phyloP scores from a whole-genome alignment of 2,113 vertebrate genomes.

The Myrmophylax atrothorax region DNA sequence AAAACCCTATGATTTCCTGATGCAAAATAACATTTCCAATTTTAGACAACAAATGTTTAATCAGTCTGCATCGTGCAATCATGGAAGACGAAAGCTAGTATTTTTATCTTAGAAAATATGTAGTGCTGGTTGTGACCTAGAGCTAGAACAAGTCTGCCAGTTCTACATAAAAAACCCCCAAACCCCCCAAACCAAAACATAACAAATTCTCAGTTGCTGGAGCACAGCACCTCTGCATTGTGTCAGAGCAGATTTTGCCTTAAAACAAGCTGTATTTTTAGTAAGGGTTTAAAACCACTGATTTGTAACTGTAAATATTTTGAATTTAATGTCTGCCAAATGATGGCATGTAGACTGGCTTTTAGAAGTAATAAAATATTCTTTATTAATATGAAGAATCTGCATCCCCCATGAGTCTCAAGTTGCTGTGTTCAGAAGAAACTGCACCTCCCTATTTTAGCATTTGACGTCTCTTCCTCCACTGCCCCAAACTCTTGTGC shows the following conservation, averaged over 20 bases:
- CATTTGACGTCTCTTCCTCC: not conserved
- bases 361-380: not conserved
- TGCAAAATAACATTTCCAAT: slow-evolving; percentile 59
- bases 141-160: not conserved
- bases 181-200: not conserved
- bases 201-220: not conserved
- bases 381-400: not conserved
- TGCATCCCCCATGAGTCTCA: not conserved
- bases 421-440: not conserved
- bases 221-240: not conserved
- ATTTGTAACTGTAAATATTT: not conserved
- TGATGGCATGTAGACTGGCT: not conserved
- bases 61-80: slow-evolving; percentile 30
- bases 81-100: slow-evolving; percentile 32
- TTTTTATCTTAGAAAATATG: slow-evolving; percentile 32
- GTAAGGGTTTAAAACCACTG: not conserved
- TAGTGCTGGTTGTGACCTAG: not conserved
- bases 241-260: not conserved
- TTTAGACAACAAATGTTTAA: slow-evolving; percentile 64
- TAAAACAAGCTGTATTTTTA: not conserved
- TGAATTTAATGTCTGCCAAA: not conserved
- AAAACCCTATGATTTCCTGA: slow-evolving; percentile 41
- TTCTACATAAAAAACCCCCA: not conserved
- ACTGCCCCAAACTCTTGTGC: not conserved
- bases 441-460: not conserved